phyloP scores from a whole-genome alignment of 2,113 vertebrate species.

The Mionectes macconnelli region DNA sequence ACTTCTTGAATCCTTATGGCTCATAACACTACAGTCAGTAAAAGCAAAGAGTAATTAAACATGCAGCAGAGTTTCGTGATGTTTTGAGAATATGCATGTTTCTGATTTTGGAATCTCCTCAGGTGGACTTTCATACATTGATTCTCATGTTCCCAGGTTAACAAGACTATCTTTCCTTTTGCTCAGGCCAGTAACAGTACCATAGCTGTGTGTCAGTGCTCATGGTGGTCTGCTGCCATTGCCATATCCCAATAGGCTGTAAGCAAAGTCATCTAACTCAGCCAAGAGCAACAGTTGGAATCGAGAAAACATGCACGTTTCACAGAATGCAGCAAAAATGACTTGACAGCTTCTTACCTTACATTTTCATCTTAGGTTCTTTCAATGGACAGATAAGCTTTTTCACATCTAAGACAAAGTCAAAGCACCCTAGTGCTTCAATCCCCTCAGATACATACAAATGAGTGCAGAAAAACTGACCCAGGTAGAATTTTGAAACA shows the following conservation, averaged over 20 bases:
- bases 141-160: not conserved
- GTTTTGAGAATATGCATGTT: rapidly evolving
- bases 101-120: not conserved
- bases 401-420: not conserved
- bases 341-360: not conserved
- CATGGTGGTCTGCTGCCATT: not conserved
- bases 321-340: not conserved
- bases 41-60: not conserved
- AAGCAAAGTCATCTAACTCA: not conserved
- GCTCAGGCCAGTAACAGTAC: rapidly evolving
- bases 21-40: not conserved
- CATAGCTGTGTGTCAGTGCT: not conserved
- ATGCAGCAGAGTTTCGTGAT: not conserved
- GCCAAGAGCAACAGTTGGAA: not conserved
- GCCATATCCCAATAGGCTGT: not conserved
- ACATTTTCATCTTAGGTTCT: not conserved
- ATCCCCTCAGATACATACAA: not conserved
- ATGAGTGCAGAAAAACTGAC: not conserved
- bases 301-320: not conserved
- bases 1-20: not conserved
- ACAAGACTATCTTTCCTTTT: not conserved
- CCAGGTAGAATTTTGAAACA: not conserved
- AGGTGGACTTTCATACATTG: not conserved
- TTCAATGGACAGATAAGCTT: not conserved
- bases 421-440: not conserved